Evolutionary conservation across 2,797 vertebrate species (phyloP).

Genomic region (Poeciliopsis gracilis): DNA sequence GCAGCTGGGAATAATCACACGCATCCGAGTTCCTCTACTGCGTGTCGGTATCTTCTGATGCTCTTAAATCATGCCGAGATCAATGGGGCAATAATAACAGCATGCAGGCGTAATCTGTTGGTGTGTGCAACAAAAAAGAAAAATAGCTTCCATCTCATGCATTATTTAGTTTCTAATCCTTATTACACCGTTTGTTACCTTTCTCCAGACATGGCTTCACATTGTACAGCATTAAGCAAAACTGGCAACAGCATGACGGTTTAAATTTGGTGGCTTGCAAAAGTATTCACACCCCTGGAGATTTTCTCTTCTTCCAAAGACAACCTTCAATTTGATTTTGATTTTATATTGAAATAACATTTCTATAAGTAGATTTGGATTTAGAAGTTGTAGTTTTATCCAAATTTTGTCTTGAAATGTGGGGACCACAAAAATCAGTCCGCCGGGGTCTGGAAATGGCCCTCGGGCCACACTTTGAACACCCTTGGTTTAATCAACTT

Average conservation of each 20-base stretch:
- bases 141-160: not conserved
- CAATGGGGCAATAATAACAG: slow-evolving; percentile 30
- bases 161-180: not conserved
- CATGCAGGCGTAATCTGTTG: slow-evolving; percentile 37
- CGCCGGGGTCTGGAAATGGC: no score
- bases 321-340: not conserved
- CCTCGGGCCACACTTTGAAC: no score
- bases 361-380: no score
- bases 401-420: no score
- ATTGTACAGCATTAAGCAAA: not conserved
- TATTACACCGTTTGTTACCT: not conserved
- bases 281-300: not conserved
- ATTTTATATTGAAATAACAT: no score
- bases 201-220: not conserved
- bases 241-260: not conserved
- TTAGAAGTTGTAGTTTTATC: no score
- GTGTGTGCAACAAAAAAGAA: slow-evolving; percentile 13
- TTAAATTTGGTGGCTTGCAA: not conserved
- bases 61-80: slow-evolving; percentile 36
- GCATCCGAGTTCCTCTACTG: slow-evolving; percentile 18
- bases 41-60: slow-evolving; percentile 33
- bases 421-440: no score
- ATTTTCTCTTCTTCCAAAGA: not conserved
- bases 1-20: slow-evolving; percentile 30
- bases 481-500: no score